These are phyloP conservation scores for Muscina levida DNA, from an alignment of 2,888 invertebrate species.

Conservation along the genomic window DNA sequence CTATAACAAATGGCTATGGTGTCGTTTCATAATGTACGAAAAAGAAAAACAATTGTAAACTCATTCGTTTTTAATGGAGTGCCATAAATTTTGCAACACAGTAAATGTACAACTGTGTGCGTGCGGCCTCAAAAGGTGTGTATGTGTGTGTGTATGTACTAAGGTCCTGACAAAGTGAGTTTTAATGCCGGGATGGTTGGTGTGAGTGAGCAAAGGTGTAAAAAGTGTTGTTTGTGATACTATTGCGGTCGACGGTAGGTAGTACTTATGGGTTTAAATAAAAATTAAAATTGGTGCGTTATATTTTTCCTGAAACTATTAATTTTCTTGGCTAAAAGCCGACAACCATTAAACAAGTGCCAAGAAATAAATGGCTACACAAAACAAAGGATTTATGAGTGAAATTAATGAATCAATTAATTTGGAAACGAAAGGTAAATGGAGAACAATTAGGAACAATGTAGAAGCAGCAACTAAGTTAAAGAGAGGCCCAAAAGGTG, in stretches of 20 bases:
- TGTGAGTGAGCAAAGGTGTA: not conserved
- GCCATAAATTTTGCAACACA: constrained; percentile 53
- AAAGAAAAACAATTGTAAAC: constrained; percentile 50
- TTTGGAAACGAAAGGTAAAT: not conserved
- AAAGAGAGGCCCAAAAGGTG: too few species aligned
- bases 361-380: not conserved
- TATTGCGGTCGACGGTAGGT: not conserved
- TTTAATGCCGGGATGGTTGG: not conserved
- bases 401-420: constrained; percentile 17
- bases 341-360: constrained; percentile 41
- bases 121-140: not conserved
- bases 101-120: not conserved
- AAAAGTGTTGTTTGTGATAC: not conserved
- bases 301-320: constrained; percentile 41
- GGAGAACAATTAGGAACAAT: too few species aligned
- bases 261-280: constrained; percentile 5
- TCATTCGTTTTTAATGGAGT: constrained; percentile 60
- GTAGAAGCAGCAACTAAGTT: too few species aligned
- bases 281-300: not conserved
- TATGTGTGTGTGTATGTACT: not conserved
- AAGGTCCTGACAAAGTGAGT: not conserved
- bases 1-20: too few species aligned
- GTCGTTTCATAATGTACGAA: too few species aligned
- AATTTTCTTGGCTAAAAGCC: constrained; percentile 49
- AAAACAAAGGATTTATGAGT: constrained; percentile 5